Conservation (phyloP, 2,113 vertebrate species). For the Nothocercus nigrocapillus region DNA sequence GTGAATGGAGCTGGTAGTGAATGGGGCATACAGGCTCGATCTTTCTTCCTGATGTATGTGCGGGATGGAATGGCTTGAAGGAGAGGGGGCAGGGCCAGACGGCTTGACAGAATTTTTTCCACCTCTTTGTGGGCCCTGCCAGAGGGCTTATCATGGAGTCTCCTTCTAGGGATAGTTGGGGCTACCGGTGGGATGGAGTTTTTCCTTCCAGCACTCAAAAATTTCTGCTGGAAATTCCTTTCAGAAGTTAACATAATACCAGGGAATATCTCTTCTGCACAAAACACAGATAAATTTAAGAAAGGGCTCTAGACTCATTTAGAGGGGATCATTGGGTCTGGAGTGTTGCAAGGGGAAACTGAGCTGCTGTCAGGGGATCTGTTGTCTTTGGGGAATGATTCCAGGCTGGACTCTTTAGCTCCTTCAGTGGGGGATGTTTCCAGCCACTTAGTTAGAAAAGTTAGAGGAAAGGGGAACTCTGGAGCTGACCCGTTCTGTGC, state of each 20-base stretch:
- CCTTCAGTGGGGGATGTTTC: background rate
- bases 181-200: background rate
- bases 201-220: background rate
- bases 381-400: background rate
- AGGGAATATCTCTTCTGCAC: background rate
- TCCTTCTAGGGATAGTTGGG: background rate
- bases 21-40: background rate
- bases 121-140: background rate
- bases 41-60: background rate
- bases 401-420: background rate
- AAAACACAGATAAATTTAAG: background rate
- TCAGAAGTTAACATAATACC: background rate
- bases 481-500: background rate
- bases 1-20: constrained; percentile 8
- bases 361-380: background rate
- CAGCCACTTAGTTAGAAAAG: background rate
- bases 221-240: background rate
- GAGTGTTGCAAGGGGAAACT: background rate
- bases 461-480: background rate
- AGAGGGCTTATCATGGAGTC: background rate
- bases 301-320: background rate
- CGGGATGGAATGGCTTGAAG: background rate
- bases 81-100: background rate
- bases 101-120: background rate
- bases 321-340: background rate